Percentiles rank a stretch among this genome's conserved stretches.
Evolutionary conservation across 2,797 vertebrate genomes (phyloP).

Genomic region (Tamandua tetradactyla): DNA sequence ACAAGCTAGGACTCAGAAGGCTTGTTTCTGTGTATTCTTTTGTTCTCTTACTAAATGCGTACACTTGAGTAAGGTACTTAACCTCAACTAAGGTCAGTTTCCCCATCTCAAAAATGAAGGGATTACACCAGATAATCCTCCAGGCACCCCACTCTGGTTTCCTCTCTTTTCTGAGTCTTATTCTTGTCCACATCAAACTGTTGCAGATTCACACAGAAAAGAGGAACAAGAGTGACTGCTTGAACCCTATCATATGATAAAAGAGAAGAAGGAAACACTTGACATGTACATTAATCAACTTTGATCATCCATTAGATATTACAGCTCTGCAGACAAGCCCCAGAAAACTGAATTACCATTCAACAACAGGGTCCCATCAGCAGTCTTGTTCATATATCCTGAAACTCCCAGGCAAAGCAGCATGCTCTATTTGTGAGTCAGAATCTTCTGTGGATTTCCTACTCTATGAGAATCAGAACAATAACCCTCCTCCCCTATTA

Average conservation of each 20-base stretch:
- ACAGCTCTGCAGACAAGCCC: neutral
- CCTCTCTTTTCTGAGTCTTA: neutral
- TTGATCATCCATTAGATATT: constrained; percentile 66
- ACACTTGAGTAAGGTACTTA: neutral
- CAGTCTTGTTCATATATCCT: neutral
- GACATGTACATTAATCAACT: constrained; percentile 41
- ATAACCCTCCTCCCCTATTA: neutral
- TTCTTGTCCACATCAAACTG: neutral
- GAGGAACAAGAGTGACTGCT: constrained; percentile 55
- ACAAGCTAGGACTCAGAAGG: neutral
- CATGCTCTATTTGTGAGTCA: neutral
- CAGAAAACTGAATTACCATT: neutral
- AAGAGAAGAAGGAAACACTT: constrained; percentile 36
- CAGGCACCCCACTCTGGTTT: neutral
- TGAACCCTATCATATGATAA: constrained; percentile 44
- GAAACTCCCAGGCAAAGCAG: neutral
- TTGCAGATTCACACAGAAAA: constrained; percentile 49
- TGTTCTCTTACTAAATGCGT: neutral
- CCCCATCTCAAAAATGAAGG: neutral
- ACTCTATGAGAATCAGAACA: neutral
- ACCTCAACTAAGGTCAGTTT: neutral
- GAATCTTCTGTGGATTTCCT: neutral
- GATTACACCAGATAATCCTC: neutral
- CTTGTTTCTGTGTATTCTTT: neutral
- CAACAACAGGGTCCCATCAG: neutral